phyloP scores from a whole-genome alignment of 2,888 invertebrate genomes.

The Drosophila heteroneura region DNA sequence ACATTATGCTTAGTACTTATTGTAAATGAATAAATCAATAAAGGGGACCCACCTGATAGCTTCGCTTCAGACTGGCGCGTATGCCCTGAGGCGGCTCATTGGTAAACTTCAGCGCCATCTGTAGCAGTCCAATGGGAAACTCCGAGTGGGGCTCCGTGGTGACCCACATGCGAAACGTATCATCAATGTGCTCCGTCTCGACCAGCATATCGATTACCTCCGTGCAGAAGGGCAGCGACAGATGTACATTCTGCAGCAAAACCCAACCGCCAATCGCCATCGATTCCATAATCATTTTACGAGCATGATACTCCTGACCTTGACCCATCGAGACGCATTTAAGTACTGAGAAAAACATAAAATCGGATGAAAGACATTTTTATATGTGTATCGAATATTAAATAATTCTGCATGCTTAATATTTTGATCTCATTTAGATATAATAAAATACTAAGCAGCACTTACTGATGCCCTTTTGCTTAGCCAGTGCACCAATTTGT shows the following conservation, averaged over 20 bases:
- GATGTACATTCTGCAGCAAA: slow-evolving; percentile 96
- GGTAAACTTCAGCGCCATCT: slow-evolving; percentile 98
- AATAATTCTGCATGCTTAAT: neutral
- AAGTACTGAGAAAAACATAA: slow-evolving; percentile 86
- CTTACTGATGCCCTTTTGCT: slow-evolving; percentile 93
- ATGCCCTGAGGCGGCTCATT: slow-evolving; percentile 99
- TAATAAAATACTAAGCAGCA: neutral
- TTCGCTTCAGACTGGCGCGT: slow-evolving; percentile 96
- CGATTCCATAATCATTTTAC: slow-evolving; percentile 92
- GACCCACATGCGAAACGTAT: slow-evolving; percentile 95
- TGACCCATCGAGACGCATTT: slow-evolving; percentile 98
- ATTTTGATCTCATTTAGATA: neutral
- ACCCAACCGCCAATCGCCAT: slow-evolving; percentile 96
- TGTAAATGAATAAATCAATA: neutral
- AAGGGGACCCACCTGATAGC: slow-evolving; percentile 89
- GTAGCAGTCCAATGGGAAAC: slow-evolving; percentile 94
- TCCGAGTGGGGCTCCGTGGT: slow-evolving; percentile 97
- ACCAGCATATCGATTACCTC: slow-evolving; percentile 96
- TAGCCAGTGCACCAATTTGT: slow-evolving; percentile 94
- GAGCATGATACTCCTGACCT: slow-evolving; percentile 95
- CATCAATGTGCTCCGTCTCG: slow-evolving; percentile 93
- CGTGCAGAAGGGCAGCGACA: slow-evolving; percentile 97
- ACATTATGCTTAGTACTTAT: neutral
- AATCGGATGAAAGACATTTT: no score
- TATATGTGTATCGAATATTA: no score